Conservation (phyloP, 2,797 vertebrate species). For the Ptychobarbus kaznakovi region DNA sequence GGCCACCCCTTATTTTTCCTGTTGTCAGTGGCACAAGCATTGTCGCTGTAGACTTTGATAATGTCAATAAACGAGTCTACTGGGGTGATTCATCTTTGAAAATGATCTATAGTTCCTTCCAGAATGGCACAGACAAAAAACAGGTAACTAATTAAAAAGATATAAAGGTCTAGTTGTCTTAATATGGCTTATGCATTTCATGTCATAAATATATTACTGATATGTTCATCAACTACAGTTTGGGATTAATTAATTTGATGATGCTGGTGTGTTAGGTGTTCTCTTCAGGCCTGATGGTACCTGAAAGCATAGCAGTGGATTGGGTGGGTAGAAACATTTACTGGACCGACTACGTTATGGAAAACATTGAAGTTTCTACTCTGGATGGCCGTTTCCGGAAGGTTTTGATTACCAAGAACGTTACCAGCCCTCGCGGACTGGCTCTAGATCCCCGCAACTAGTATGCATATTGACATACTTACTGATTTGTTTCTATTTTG, state of each 20-base stretch:
- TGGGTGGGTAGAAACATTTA: slow-evolving; percentile 80
- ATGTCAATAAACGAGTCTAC: slow-evolving; percentile 83
- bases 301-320: slow-evolving; percentile 79
- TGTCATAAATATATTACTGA: neutral
- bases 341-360: slow-evolving; percentile 78
- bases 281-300: slow-evolving; percentile 73
- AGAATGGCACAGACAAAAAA: slow-evolving; percentile 86
- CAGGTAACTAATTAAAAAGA: slow-evolving; percentile 75
- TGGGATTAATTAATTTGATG: neutral
- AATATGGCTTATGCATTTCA: neutral
- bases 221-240: slow-evolving; percentile 7
- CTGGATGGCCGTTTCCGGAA: slow-evolving; percentile 76
- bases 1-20: slow-evolving; percentile 78
- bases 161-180: neutral
- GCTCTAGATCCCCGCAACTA: slow-evolving; percentile 77
- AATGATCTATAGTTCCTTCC: slow-evolving; percentile 88
- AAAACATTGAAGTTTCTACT: slow-evolving; percentile 79
- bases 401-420: slow-evolving; percentile 74
- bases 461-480: slow-evolving; percentile 62
- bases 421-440: slow-evolving; percentile 77
- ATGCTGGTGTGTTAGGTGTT: slow-evolving; percentile 69
- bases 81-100: slow-evolving; percentile 88
- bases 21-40: slow-evolving; percentile 83
- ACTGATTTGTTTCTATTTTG: neutral
- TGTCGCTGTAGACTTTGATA: slow-evolving; percentile 90